Conservation (phyloP, 2,888 invertebrate genomes). For the Osmoderma eremita region DNA sequence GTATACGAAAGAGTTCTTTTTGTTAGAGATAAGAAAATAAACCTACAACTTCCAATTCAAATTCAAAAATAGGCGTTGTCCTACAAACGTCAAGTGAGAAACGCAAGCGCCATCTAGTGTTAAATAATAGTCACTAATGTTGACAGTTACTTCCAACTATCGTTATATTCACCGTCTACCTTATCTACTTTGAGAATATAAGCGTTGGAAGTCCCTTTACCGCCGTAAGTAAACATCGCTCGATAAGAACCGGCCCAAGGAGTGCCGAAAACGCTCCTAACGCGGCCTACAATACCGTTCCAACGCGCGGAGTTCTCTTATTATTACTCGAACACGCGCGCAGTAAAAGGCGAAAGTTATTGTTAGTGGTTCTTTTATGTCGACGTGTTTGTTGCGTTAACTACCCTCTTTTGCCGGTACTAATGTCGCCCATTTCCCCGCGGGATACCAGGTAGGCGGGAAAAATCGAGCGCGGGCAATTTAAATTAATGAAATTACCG, state of each 20-base stretch:
- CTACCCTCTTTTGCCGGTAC: slow-evolving; percentile 25
- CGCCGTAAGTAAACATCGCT: slow-evolving; percentile 20
- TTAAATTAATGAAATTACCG: slow-evolving; percentile 36
- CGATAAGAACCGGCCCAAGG: slow-evolving; percentile 41
- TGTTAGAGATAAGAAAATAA: slow-evolving; percentile 14
- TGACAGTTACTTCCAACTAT: neutral
- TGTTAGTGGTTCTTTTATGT: slow-evolving; percentile 48
- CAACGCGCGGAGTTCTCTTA: neutral
- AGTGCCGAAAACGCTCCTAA: slow-evolving; percentile 39
- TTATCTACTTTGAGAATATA: slow-evolving; percentile 34
- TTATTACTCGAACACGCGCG: slow-evolving; percentile 29
- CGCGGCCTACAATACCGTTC: slow-evolving; percentile 26
- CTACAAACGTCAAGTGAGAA: neutral
- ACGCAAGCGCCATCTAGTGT: neutral
- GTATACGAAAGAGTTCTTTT: neutral
- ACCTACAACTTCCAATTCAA: neutral
- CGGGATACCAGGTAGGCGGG: neutral
- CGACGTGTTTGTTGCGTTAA: slow-evolving; percentile 38
- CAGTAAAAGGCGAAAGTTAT: slow-evolving; percentile 48
- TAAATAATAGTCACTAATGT: neutral
- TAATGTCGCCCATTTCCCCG: slow-evolving; percentile 6
- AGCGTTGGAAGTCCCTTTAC: slow-evolving; percentile 5
- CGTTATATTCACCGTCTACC: neutral
- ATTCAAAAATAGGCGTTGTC: slow-evolving; percentile 11
- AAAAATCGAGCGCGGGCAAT: slow-evolving; percentile 22